Evolutionary conservation across 2,797 vertebrate genomes (phyloP).

Genomic region (Sebastes alutus): DNA sequence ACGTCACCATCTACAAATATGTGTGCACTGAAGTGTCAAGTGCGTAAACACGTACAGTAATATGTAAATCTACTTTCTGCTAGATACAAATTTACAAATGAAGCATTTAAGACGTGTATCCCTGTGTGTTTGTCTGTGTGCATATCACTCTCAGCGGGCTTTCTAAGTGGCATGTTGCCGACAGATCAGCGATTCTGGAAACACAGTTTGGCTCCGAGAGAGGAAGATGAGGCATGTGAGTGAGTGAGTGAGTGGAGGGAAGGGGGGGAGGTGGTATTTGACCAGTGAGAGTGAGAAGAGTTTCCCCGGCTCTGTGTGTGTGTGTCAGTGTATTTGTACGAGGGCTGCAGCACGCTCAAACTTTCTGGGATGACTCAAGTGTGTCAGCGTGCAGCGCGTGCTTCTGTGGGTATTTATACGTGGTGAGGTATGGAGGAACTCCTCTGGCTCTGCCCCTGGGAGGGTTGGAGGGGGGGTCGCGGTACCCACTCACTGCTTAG

Average conservation of each 20-base stretch:
- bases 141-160: conserved; percentile 53
- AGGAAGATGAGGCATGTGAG: conserved; percentile 60
- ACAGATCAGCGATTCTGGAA: conserved; percentile 66
- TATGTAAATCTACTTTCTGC: neutral
- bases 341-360: conserved; percentile 40
- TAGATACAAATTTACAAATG: neutral
- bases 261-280: conserved; percentile 34
- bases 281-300: conserved; percentile 63
- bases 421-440: conserved; percentile 56
- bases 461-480: neutral
- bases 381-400: conserved; percentile 19
- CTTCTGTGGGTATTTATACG: conserved; percentile 57
- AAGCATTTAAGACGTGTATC: neutral
- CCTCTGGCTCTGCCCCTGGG: conserved; percentile 41
- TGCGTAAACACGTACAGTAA: neutral
- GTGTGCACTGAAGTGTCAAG: neutral
- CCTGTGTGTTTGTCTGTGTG: neutral
- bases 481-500: neutral
- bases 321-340: conserved; percentile 36
- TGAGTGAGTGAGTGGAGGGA: conserved; percentile 11
- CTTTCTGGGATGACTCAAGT: conserved; percentile 61
- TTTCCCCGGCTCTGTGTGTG: conserved; percentile 48
- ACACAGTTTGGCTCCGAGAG: conserved; percentile 51
- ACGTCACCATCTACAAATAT: conserved; percentile 3
- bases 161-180: conserved; percentile 56